Percentiles rank a stretch among this genome's conserved stretches.
Evolutionary conservation across 2,888 invertebrate genomes (phyloP).

Genomic region (Campoplex capitator): DNA sequence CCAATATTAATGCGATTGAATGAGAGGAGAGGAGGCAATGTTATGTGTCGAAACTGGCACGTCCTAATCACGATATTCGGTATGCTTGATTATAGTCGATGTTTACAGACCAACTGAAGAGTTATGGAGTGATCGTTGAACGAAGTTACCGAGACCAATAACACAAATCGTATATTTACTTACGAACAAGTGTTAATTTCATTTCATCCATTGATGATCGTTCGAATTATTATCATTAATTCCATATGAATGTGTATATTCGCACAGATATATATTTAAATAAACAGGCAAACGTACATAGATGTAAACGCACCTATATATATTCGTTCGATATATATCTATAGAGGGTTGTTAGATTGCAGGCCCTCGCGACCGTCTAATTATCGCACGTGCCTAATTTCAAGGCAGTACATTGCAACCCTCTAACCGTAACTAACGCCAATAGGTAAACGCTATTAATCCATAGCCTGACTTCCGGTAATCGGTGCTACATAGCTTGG

Average conservation of each 20-base stretch:
- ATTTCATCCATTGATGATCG: conserved; percentile 68
- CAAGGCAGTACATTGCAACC: conserved; percentile 77
- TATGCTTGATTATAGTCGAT: conserved; percentile 64
- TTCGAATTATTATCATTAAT: conserved; percentile 71
- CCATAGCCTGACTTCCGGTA: conserved; percentile 76
- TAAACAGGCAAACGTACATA: too few relatives aligned
- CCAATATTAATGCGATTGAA: not conserved
- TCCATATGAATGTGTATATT: not conserved
- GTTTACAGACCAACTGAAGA: conserved; percentile 35
- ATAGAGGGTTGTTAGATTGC: not conserved
- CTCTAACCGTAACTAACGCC: conserved; percentile 79
- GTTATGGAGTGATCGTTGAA: too few relatives aligned
- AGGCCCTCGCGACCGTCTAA: conserved; percentile 75
- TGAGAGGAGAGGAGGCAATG: too few relatives aligned
- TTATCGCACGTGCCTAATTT: conserved; percentile 82
- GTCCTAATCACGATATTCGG: conserved; percentile 66
- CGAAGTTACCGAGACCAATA: not conserved
- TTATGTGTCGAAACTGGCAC: conserved; percentile 18
- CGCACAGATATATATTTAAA: not conserved
- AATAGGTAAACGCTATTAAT: conserved; percentile 80
- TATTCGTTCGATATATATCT: not conserved
- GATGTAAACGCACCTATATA: not conserved
- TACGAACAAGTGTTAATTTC: not conserved
- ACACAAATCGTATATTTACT: not conserved
- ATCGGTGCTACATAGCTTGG: conserved; percentile 67